These are phyloP conservation scores for Plestiodon gilberti DNA, from an alignment of 2,113 vertebrate species.

Conservation along the genomic window DNA sequence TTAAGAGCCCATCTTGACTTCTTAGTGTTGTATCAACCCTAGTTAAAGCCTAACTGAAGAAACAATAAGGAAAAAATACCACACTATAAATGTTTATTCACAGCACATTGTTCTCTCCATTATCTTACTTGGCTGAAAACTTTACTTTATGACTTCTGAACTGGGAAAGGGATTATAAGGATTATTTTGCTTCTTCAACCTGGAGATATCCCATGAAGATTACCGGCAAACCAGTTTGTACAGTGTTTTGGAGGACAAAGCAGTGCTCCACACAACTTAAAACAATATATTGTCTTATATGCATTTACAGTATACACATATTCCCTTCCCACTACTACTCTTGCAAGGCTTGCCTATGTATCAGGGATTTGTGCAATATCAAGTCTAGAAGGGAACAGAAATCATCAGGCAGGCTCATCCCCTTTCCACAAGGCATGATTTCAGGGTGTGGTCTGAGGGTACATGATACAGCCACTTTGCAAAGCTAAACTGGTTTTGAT, in stretches of 20 bases:
- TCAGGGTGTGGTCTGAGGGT: too few species aligned
- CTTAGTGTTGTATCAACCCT: neutral
- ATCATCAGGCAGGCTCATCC: neutral
- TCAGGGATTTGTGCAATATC: neutral
- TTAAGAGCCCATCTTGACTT: neutral
- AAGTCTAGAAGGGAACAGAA: neutral
- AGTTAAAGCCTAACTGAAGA: neutral
- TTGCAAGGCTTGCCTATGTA: neutral
- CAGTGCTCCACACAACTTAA: neutral
- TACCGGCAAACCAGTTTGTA: neutral
- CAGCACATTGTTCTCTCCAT: neutral
- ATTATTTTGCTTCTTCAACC: neutral
- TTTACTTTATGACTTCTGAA: neutral
- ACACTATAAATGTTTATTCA: conserved; percentile 3
- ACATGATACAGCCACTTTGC: too few species aligned
- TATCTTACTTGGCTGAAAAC: neutral
- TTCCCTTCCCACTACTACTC: neutral
- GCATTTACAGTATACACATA: neutral
- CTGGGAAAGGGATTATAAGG: neutral
- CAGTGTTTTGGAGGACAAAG: neutral
- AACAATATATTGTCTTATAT: neutral
- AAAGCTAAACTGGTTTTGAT: too few species aligned
- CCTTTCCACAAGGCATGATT: neutral
- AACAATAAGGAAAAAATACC: conserved; percentile 12
- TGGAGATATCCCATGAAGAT: neutral